phyloP scores from a whole-genome alignment of 1,140 invertebrate genomes.

The Gryon sp. region DNA sequence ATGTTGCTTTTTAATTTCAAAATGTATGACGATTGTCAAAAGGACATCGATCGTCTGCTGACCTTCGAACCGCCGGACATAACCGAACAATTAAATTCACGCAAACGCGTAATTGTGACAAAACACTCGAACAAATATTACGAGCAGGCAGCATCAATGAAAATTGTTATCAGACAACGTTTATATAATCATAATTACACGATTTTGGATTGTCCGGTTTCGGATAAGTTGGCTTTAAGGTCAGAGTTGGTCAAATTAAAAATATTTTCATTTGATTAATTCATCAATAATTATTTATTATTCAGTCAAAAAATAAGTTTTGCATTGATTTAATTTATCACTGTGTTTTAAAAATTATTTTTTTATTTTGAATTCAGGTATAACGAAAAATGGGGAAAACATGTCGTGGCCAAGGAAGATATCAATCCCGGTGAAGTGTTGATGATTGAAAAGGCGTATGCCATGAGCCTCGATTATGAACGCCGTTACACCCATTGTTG shows the following conservation, averaged over 20 bases:
- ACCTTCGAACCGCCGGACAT: neutral
- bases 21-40: neutral
- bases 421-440: neutral
- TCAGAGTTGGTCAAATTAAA: too few species aligned
- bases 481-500: conserved; percentile 9
- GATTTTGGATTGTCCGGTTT: neutral
- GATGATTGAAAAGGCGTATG: neutral
- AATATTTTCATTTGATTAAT: too few species aligned
- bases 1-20: neutral
- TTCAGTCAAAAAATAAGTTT: too few species aligned
- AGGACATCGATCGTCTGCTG: neutral
- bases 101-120: neutral
- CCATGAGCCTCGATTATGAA: too few species aligned
- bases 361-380: too few species aligned
- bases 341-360: too few species aligned
- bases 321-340: too few species aligned
- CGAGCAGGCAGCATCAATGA: neutral
- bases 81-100: neutral
- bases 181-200: too few species aligned
- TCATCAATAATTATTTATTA: too few species aligned
- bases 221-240: neutral
- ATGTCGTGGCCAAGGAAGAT: neutral
- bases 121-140: neutral
- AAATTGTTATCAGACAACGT: neutral
- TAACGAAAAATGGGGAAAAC: neutral